These are phyloP conservation scores for Acipenser oxyrinchus DNA, from an alignment of 2,797 vertebrate species.

Conservation along the genomic window DNA sequence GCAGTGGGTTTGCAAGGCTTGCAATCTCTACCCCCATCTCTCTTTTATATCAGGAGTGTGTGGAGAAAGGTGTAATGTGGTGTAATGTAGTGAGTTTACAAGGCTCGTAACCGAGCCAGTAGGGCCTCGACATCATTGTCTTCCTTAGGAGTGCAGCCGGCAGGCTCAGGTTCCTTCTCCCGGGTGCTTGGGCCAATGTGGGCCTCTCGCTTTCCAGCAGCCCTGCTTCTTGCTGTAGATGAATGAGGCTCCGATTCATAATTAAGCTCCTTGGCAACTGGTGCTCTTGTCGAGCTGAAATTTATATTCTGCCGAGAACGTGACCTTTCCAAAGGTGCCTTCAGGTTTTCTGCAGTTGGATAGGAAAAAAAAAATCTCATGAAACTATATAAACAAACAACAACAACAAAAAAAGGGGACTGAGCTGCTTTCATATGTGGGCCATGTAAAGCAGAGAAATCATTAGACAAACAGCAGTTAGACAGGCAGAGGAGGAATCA, in stretches of 20 bases:
- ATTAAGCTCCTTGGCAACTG: slow-evolving; percentile 67
- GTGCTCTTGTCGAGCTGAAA: slow-evolving; percentile 56
- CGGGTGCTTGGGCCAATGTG: slow-evolving; percentile 26
- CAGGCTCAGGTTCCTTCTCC: slow-evolving; percentile 53
- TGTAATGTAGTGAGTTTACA: slow-evolving; percentile 51
- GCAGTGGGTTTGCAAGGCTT: neutral
- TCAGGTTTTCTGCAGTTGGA: slow-evolving; percentile 77
- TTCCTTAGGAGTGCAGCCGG: slow-evolving; percentile 48
- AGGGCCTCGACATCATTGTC: slow-evolving; percentile 89
- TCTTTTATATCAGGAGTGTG: neutral
- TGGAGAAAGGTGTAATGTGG: slow-evolving; percentile 1
- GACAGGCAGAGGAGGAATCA: neutral
- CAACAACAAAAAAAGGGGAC: slow-evolving; percentile 16
- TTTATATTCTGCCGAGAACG: slow-evolving; percentile 72
- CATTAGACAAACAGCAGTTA: neutral
- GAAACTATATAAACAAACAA: slow-evolving; percentile 14
- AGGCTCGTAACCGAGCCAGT: slow-evolving; percentile 79
- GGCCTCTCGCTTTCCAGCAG: slow-evolving; percentile 31
- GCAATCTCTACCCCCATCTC: neutral
- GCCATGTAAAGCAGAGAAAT: neutral
- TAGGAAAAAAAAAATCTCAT: slow-evolving; percentile 20
- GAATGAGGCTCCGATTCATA: slow-evolving; percentile 63
- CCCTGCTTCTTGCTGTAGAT: slow-evolving; percentile 51
- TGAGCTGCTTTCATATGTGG: slow-evolving; percentile 15
- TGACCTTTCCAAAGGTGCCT: slow-evolving; percentile 73